These are phyloP conservation scores for Merodon equestris DNA, from an alignment of 2,888 invertebrate species.

Conservation along the genomic window DNA sequence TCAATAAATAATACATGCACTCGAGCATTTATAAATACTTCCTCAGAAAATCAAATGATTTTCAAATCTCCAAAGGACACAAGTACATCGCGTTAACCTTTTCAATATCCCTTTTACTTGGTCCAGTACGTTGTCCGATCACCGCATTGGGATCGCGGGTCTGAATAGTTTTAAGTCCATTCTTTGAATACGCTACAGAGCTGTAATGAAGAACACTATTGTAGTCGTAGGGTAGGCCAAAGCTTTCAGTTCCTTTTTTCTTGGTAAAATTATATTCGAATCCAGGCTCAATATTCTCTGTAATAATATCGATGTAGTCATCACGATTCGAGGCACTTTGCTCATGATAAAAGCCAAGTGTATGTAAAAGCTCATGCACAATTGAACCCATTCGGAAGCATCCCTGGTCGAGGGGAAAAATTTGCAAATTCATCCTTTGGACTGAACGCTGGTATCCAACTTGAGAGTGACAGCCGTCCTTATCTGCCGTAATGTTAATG, in stretches of 20 bases:
- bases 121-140: slow-evolving; percentile 75
- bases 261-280: slow-evolving; percentile 85
- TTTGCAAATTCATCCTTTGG: slow-evolving; percentile 74
- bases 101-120: slow-evolving; percentile 73
- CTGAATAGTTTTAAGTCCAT: slow-evolving; percentile 84
- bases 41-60: no score
- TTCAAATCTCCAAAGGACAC: slow-evolving; percentile 72
- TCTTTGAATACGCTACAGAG: slow-evolving; percentile 85
- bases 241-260: slow-evolving; percentile 81
- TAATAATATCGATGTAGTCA: slow-evolving; percentile 82
- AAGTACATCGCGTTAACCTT: slow-evolving; percentile 74
- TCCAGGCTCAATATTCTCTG: slow-evolving; percentile 79
- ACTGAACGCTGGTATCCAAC: slow-evolving; percentile 82
- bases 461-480: slow-evolving; percentile 89
- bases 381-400: slow-evolving; percentile 81
- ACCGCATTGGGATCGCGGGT: slow-evolving; percentile 75
- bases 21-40: no score
- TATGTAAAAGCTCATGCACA: slow-evolving; percentile 88
- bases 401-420: slow-evolving; percentile 71
- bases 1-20: no score
- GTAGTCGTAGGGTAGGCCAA: slow-evolving; percentile 86
- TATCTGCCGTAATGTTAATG: slow-evolving; percentile 72
- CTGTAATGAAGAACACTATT: slow-evolving; percentile 90
- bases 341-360: slow-evolving; percentile 88
- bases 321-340: slow-evolving; percentile 88